phyloP scores from a whole-genome alignment of 2,113 vertebrate genomes.

The Lethenteron reissneri region DNA sequence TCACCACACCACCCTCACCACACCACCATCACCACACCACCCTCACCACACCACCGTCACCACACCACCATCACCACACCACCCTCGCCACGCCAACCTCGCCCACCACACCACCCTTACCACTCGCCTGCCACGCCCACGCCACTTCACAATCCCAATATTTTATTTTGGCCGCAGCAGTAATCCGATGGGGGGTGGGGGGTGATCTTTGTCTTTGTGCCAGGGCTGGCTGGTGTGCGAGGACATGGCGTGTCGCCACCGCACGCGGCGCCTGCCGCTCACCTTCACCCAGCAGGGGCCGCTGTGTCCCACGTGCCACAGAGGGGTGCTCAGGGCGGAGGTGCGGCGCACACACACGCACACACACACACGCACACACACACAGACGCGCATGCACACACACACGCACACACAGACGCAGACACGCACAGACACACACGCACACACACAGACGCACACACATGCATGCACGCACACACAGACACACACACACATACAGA shows the following conservation, averaged over 20 bases:
- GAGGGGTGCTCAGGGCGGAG: background rate
- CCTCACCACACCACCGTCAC: too few relatives aligned
- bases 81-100: too few relatives aligned
- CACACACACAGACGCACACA: too few relatives aligned
- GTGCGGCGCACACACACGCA: background rate
- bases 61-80: too few relatives aligned
- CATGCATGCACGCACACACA: too few relatives aligned
- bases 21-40: too few relatives aligned
- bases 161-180: too few relatives aligned
- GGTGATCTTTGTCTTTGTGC: background rate
- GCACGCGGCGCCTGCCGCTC: background rate
- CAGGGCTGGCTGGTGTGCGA: constrained; percentile 1
- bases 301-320: background rate
- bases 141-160: too few relatives aligned
- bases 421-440: background rate
- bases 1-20: too few relatives aligned
- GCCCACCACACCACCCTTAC: too few relatives aligned
- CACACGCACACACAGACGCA: background rate
- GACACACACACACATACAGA: too few relatives aligned
- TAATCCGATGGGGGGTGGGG: background rate
- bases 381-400: background rate
- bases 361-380: background rate
- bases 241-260: background rate
- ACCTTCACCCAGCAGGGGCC: background rate
- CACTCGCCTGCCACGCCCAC: too few relatives aligned